These are phyloP conservation scores for Drosophila pruinosa DNA, from an alignment of 1,140 invertebrate species.

Conservation along the genomic window DNA sequence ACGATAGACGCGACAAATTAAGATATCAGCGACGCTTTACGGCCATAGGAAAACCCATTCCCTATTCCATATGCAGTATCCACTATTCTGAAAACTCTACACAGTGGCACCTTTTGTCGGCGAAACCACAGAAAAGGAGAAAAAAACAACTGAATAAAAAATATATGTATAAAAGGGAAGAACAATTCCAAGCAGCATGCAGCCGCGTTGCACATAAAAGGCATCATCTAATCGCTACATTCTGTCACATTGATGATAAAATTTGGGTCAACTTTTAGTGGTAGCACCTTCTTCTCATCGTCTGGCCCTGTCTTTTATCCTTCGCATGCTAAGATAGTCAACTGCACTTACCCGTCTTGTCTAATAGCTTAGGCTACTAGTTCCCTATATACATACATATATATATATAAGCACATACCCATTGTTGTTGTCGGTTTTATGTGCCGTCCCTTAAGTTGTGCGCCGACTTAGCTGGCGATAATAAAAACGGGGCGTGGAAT, in stretches of 20 bases:
- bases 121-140: background rate
- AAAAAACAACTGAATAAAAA: conserved; percentile 41
- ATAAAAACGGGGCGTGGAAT: conserved; percentile 65
- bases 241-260: conserved; percentile 81
- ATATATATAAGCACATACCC: conserved; percentile 15
- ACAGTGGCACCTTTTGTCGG: conserved; percentile 66
- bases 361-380: conserved; percentile 75
- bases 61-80: background rate
- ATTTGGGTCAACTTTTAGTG: conserved; percentile 80
- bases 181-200: conserved; percentile 13
- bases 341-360: conserved; percentile 64
- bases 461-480: conserved; percentile 55
- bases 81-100: conserved; percentile 3
- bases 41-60: conserved; percentile 51
- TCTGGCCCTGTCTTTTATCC: conserved; percentile 44
- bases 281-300: conserved; percentile 53
- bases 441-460: conserved; percentile 64
- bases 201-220: conserved; percentile 58
- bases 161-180: conserved; percentile 10
- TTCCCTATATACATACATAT: conserved; percentile 32
- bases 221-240: conserved; percentile 79
- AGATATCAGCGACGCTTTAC: conserved; percentile 75
- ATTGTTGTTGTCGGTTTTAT: conserved; percentile 47
- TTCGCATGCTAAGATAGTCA: conserved; percentile 60
- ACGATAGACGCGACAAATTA: conserved; percentile 73